Conservation (phyloP, 2,797 vertebrate species). For the Chelidonichthys spinosus region DNA sequence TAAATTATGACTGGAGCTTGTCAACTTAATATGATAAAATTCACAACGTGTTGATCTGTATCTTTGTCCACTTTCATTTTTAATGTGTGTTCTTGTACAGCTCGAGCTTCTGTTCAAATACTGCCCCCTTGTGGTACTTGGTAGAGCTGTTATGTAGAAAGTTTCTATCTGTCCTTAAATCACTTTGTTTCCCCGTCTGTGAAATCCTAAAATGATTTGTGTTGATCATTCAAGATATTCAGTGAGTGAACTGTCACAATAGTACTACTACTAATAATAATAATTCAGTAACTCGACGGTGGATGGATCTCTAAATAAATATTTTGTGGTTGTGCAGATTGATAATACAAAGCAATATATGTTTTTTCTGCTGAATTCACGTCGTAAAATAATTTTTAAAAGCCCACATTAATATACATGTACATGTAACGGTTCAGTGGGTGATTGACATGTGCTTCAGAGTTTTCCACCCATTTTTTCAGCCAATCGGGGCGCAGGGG, state of each 20-base stretch:
- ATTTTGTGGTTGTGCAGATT: neutral
- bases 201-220: neutral
- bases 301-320: neutral
- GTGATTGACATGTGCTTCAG: constrained; percentile 71
- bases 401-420: neutral
- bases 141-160: neutral
- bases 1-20: neutral
- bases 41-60: neutral
- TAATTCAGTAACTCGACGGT: too few relatives aligned
- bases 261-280: neutral
- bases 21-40: neutral
- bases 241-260: too few relatives aligned
- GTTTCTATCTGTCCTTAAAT: neutral
- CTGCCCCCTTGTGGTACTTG: constrained; percentile 74
- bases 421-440: neutral
- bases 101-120: constrained; percentile 45
- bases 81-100: neutral
- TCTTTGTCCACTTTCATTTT: constrained; percentile 26
- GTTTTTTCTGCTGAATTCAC: too few relatives aligned
- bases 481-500: constrained; percentile 76
- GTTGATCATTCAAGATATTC: neutral
- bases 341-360: too few relatives aligned
- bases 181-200: neutral
- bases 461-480: constrained; percentile 64
- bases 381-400: neutral